These are phyloP conservation scores for Drosophila anceps DNA, from an alignment of 2,888 invertebrate genomes.

Conservation along the genomic window DNA sequence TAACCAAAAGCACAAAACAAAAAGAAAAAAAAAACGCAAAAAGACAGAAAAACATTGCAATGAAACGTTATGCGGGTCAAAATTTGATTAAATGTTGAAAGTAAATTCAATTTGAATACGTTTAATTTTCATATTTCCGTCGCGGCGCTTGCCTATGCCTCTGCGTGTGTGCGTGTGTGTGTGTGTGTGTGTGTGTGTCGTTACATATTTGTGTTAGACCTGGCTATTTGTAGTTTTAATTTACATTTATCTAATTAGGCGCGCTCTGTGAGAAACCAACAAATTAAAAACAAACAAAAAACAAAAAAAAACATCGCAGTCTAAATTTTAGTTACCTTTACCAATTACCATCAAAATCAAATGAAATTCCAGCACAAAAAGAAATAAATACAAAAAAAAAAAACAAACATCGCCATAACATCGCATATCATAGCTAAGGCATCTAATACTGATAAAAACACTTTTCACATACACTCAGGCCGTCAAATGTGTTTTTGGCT, in stretches of 20 bases:
- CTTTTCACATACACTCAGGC: not conserved
- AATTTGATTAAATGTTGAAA: constrained; percentile 75
- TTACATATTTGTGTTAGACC: constrained; percentile 21
- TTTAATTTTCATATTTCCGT: constrained; percentile 79
- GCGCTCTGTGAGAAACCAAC: constrained; percentile 3
- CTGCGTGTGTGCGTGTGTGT: not conserved
- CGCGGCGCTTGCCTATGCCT: constrained; percentile 11
- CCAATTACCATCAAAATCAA: not conserved
- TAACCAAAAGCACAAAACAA: constrained; percentile 43
- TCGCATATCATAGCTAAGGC: not conserved
- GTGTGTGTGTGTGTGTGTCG: constrained; percentile 3
- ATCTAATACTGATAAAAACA: not conserved
- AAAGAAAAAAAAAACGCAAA: not conserved
- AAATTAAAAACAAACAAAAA: not conserved
- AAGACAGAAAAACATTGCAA: constrained; percentile 44
- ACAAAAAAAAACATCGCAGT: not conserved
- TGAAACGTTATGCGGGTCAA: constrained; percentile 59
- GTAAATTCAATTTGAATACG: constrained; percentile 78
- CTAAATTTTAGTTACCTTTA: not conserved
- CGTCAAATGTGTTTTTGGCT: not conserved
- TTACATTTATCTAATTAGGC: constrained; percentile 63
- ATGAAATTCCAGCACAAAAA: not conserved
- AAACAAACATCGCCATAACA: not conserved
- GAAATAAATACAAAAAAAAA: not conserved
- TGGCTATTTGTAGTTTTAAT: constrained; percentile 64